A percentile compares a stretch with the other conserved stretches of the same genome.
phyloP scores from a whole-genome alignment of 2,113 vertebrate species.

The Agapornis roseicollis region DNA sequence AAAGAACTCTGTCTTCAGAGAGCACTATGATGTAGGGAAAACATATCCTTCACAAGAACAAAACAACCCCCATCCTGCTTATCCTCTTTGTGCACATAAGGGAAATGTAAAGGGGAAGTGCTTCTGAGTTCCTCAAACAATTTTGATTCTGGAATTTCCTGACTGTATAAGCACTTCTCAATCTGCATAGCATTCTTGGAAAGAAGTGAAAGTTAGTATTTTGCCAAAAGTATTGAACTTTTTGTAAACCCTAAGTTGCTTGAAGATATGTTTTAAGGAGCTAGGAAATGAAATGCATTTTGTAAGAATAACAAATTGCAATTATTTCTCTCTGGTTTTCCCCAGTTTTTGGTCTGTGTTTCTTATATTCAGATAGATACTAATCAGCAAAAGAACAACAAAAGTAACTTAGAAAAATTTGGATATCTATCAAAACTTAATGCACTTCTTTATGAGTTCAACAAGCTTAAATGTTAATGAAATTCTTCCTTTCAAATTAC shows the following conservation, averaged over 20 bases:
- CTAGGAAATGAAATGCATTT: neutral
- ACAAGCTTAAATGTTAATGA: conserved; percentile 61
- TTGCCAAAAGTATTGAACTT: neutral
- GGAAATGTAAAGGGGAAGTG: neutral
- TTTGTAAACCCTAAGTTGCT: neutral
- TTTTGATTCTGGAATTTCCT: neutral
- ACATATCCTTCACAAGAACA: neutral
- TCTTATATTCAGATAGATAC: neutral
- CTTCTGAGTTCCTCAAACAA: neutral
- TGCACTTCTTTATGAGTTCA: conserved; percentile 21
- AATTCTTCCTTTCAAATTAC: conserved; percentile 58
- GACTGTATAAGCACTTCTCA: neutral
- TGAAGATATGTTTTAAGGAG: neutral
- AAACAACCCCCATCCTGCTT: neutral
- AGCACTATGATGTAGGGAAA: neutral
- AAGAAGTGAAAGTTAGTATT: neutral
- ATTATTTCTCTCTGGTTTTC: neutral
- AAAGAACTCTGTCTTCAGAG: neutral
- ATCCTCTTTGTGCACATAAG: neutral
- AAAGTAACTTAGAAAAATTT: neutral
- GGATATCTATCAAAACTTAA: conserved; percentile 54
- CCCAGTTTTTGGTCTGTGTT: neutral
- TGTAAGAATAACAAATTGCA: neutral
- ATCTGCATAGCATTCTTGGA: neutral
- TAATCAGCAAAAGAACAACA: conserved; percentile 15